Base-by-base conservation (phyloP, 2,888 invertebrate genomes). In the Platynereis dumerilii region DNA sequence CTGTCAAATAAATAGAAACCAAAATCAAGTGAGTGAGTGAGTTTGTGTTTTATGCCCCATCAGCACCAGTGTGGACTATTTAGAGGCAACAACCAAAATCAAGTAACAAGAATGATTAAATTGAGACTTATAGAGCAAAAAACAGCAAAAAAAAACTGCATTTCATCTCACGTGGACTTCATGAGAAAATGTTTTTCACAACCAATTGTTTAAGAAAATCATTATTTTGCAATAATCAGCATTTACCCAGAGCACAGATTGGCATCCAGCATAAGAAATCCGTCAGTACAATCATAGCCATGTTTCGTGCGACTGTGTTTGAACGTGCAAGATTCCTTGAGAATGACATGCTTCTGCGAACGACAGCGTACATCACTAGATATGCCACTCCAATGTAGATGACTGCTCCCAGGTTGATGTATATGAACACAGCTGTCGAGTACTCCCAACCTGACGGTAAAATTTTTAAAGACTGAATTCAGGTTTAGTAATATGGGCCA, bases 191-290 rank as follows among this genome's bases (percentile, higher is more conserved):
- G n/a, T n/a, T n/a, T n/a, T n/a, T n/a, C n/a, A n/a, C n/a, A n/a
- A n/a, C n/a, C n/a, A n/a, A n/a, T n/a, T n/a, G n/a, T n/a, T n/a
- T n/a, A n/a, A n/a, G n/a, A n/a, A n/a, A n/a, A n/a, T n/a, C n/a
- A n/a, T n/a, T n/a, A n/a, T n/a, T n/a, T n/a, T n/a, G n/a, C n/a
- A n/a, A n/a, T n/a, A n/a, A n/a, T n/a, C n/a, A n/a, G n/a, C n/a
- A n/a, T n/a, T n/a, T 48, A 48, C 48, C 48, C n/a, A 48, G 7
- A 22, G 48, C 48, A 22, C n/a, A 20, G 22, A 48, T 48, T 10
- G 48, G 48, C 20, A 48, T n/a, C 48, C 48, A 48, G 22, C 48
- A 48, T 7, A 48, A n/a, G 22, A 48, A 48, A n/a, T 48, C 48
- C n/a, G 48, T 48, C 20, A 48, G n/a, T 5, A 48, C 48, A 48